A percentile compares a stretch with the other conserved stretches of the same genome.
Conservation (phyloP, 2,888 invertebrate species). For the Acanthosepion lycidas region DNA sequence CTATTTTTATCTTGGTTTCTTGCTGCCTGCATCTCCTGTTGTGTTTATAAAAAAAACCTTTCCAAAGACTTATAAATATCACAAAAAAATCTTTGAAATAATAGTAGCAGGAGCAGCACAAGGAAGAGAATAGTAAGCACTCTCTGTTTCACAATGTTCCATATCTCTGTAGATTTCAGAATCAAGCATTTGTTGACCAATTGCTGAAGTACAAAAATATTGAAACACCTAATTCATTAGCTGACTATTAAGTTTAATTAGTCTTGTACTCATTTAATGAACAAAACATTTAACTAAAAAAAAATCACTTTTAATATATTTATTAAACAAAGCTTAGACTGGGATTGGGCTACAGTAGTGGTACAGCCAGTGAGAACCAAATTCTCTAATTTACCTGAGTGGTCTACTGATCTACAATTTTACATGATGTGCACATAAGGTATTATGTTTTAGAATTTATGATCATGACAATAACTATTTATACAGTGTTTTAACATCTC, state of each 20-base stretch:
- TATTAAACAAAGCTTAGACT: not conserved
- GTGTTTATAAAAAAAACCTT: constrained; percentile 15
- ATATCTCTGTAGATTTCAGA: not conserved
- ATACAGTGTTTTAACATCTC: no score
- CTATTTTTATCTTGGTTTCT: constrained; percentile 11
- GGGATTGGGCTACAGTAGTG: not conserved
- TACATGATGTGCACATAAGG: not conserved
- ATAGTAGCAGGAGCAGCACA: constrained; percentile 2
- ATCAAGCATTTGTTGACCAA: not conserved
- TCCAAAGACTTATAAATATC: not conserved
- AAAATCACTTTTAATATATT: not conserved
- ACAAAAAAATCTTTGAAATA: not conserved
- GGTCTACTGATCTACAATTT: not conserved
- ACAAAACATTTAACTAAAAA: not conserved
- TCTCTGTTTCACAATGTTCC: not conserved
- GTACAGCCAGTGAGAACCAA: not conserved
- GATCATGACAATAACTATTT: not conserved
- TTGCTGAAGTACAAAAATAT: not conserved
- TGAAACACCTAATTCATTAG: not conserved
- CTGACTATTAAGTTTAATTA: not conserved
- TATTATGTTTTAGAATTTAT: not conserved
- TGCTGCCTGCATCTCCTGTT: not conserved
- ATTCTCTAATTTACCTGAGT: not conserved
- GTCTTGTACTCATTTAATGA: not conserved
- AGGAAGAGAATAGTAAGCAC: not conserved